Evolutionary conservation across 2,888 invertebrate genomes (phyloP), one percentile per base, ranked within the genome.

Genomic region (Pristionchus mayeri): DNA sequence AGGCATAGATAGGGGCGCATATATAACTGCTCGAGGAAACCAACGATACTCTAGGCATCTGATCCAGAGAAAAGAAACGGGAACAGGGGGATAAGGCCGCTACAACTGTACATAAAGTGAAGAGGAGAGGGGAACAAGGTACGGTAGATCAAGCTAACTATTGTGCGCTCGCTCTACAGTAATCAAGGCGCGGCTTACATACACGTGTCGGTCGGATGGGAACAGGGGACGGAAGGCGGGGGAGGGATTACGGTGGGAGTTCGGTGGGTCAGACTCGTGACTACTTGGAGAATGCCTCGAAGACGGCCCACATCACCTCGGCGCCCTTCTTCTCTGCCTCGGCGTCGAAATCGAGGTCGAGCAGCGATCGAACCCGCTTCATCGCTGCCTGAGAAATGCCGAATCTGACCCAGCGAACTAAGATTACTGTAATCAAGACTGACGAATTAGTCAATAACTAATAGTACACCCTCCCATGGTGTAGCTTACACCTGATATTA

Each of bases 251-350:
- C 34, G 52, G 54, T 37, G 27, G n/a, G 78, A 52, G 52, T 57
- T 57, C 57, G 40, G 57, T 57, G 80, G 80, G 80, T 80, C 80
- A 80, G 54, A 57, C 30, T 37, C 37, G 16, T n/a, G n/a, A n/a
- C n/a, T 96, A 98, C 95, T 98, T 98, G 92, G 96, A 97, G 94
- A 98, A 98, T 87, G 98, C 97, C 90, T 98, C 96, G 94, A 99
- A 98, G 86, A 99, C 98, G 84, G 98, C 98, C 98, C 98, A 99
- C 95, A 99, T 96, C 91, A 98, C 96, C 93, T 98, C 98, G 89
- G 93, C 88, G 85, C 88, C 88, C 87, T 90, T 90, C 94, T 98
- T 97, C 94, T 96, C 95, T 88, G 97, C 96, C 94, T 99, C 98
- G 76, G 96, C 95, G 94, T 99, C 98, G 94, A 97, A 97, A 94